Evolutionary conservation across 2,113 vertebrate species (phyloP).

Genomic region (Indicator indicator): DNA sequence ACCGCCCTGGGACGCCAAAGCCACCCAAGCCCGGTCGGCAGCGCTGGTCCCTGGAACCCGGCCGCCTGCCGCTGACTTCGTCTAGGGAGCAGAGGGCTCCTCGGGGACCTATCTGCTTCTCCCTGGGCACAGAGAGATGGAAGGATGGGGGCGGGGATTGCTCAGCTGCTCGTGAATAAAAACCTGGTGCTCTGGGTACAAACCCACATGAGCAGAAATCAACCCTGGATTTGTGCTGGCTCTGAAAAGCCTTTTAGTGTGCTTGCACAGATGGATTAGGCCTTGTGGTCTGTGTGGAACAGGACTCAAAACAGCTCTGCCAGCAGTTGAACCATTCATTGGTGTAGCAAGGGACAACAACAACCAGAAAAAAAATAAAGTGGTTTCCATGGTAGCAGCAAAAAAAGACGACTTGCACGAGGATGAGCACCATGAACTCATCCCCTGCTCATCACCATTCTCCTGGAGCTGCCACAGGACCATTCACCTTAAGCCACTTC

Average conservation of each 20-base stretch:
- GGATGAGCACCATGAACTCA: not conserved
- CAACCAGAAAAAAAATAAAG: not conserved
- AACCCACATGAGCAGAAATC: not conserved
- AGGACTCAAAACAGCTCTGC: not conserved
- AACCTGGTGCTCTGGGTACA: accelerated
- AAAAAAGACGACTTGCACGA: not conserved
- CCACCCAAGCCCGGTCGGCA: not conserved
- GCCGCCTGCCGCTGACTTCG: not conserved
- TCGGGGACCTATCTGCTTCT: accelerated
- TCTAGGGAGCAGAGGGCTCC: accelerated
- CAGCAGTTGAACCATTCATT: not conserved
- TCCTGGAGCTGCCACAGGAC: not conserved
- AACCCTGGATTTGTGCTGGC: accelerated
- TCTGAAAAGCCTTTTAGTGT: not conserved
- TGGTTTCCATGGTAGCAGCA: not conserved
- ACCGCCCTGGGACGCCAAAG: not conserved
- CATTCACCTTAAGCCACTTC: not conserved
- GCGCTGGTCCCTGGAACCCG: not conserved
- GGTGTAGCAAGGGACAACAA: not conserved
- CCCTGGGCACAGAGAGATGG: not conserved
- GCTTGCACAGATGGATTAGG: too few species aligned
- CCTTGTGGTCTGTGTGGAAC: not conserved
- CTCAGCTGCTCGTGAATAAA: not conserved
- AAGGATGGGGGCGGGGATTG: too few species aligned
- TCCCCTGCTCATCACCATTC: not conserved